Evolutionary conservation across 2,113 vertebrate genomes (phyloP), one percentile per base, ranked within the genome.

Genomic region (Cranoglanis bouderius): DNA sequence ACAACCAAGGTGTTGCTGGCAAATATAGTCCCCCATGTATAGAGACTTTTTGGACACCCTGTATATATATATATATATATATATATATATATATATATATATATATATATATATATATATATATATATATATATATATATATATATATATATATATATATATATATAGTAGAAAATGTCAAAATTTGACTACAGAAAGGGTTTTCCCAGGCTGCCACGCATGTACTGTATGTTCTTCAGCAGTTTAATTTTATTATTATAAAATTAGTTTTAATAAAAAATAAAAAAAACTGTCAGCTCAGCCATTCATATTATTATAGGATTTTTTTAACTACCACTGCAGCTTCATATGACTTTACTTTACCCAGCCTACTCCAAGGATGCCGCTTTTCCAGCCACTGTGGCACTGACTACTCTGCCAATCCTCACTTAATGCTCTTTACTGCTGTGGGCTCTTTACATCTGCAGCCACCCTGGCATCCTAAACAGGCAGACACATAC

Each of bases 321-420:
- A 8, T 19, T 35, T 63, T 46, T 53, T 82, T 43, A 14, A 55
- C 86, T 81, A 46, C 46, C 51, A 40, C 86, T 84, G 57, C 72
- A 63, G 38, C 43, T 61, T 46, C 26, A 61, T 46, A 43, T 32
- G 8, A 24, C 82, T 53, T 75, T 63, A 88, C 82, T 65, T 88
- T 88, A 85, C 88, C 87, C 87, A 67, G 72, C 70, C 87, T 84
- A 77, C 53, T 88, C 82, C 82, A 46, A 43, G 82, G 67, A 63
- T 40, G 57, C 18, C 40, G 51, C 26, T 12, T 87, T 87, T 77
- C 85, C 85, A 81, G 75, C 75, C 59, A 87, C 86, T 49, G 86
- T 87, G 86, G 43, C 86, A 51, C 74, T 87, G 85, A 78, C 85
- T 84, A 88, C 72, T 85, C 88, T 88, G 75, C 57, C 49, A 84